Percentiles rank a stretch among this genome's conserved stretches.
Evolutionary conservation across 2,113 vertebrate genomes (phyloP).

Genomic region (Solea senegalensis): DNA sequence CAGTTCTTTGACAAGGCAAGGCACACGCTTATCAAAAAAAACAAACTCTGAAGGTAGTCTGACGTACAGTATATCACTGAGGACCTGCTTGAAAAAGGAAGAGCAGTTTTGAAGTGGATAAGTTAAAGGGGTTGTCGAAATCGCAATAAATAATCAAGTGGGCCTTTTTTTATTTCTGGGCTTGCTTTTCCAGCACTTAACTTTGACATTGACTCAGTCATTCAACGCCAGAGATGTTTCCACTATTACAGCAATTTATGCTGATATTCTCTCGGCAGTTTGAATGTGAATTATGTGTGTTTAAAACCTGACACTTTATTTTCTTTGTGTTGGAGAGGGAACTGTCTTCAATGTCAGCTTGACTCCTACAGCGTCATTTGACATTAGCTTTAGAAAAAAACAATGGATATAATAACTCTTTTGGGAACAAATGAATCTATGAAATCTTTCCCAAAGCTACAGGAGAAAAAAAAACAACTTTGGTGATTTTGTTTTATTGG

Average conservation of each 20-base stretch:
- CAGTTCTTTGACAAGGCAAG: slow-evolving; percentile 97
- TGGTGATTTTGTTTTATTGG: no score
- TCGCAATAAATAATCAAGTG: slow-evolving; percentile 39
- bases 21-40: background rate
- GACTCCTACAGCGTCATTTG: background rate
- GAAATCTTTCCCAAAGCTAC: no score
- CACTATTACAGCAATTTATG: background rate
- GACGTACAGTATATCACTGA: slow-evolving; percentile 2
- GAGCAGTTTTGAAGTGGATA: slow-evolving; percentile 25
- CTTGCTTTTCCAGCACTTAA: slow-evolving; percentile 15
- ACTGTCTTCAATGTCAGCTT: background rate
- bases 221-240: slow-evolving; percentile 52
- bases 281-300: background rate
- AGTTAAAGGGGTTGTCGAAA: slow-evolving; percentile 42
- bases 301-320: slow-evolving; percentile 2
- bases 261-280: no score
- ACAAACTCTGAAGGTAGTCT: no score
- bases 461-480: no score
- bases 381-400: no score
- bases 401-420: no score
- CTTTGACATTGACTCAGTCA: slow-evolving; percentile 48
- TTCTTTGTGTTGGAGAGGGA: slow-evolving; percentile 35
- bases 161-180: slow-evolving; percentile 18
- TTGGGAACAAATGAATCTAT: no score
- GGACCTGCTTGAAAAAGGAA: slow-evolving; percentile 7